Conservation (phyloP, 1,140 invertebrate species). For the Papilio helenus region DNA sequence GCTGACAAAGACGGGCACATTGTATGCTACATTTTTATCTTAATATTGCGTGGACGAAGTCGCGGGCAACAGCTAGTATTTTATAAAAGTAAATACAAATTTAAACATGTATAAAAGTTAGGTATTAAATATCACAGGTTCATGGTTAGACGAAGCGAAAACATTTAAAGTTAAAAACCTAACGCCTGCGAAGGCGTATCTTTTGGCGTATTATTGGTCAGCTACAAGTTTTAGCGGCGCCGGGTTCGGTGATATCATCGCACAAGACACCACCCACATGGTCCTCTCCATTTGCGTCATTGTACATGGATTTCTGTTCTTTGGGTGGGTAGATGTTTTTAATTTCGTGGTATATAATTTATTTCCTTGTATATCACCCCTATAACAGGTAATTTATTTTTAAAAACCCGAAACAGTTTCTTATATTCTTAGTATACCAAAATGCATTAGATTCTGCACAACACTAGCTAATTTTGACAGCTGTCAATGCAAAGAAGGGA, state of each 20-base stretch:
- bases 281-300: constrained; percentile 73
- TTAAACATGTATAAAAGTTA: not conserved
- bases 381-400: not conserved
- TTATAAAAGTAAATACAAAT: not conserved
- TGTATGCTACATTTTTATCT: no score
- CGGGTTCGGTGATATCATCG: constrained; percentile 79
- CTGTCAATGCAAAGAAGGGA: not conserved
- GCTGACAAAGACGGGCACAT: no score
- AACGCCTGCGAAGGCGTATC: constrained; percentile 68
- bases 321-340: constrained; percentile 67
- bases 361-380: not conserved
- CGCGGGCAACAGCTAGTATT: no score
- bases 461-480: not conserved
- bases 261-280: constrained; percentile 72
- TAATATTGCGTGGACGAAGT: no score
- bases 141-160: constrained; percentile 65
- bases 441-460: not conserved
- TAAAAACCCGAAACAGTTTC: not conserved
- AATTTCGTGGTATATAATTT: constrained; percentile 16
- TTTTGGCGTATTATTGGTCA: constrained; percentile 77
- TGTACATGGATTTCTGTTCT: constrained; percentile 77
- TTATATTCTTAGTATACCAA: not conserved
- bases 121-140: constrained; percentile 49
- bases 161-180: constrained; percentile 59
- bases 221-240: constrained; percentile 74